These are phyloP conservation scores for Agrotis puta DNA, from an alignment of 2,888 invertebrate genomes.

Conservation along the genomic window DNA sequence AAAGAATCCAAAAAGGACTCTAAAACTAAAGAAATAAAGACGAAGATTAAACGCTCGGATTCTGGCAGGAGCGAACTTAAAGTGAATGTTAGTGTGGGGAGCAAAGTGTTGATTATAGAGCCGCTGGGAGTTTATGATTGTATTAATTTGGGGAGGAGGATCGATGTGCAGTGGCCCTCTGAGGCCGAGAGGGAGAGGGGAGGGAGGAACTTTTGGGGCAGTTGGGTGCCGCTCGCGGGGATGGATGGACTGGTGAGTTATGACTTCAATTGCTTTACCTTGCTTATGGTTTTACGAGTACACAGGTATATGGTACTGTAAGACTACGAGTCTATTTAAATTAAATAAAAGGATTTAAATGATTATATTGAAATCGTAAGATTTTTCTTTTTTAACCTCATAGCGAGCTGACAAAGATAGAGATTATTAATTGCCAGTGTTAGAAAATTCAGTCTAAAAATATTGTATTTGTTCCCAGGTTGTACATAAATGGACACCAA, in stretches of 20 bases:
- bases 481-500: conserved; percentile 98
- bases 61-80: conserved; percentile 84
- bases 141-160: conserved; percentile 96
- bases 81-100: conserved; percentile 85
- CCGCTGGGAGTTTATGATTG: conserved; percentile 95
- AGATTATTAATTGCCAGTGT: no score
- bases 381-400: no score
- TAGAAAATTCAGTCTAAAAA: not conserved
- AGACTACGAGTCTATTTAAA: no score
- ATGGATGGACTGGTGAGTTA: conserved; percentile 96
- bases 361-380: no score
- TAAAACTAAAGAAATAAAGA: conserved; percentile 85
- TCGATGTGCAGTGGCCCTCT: conserved; percentile 99
- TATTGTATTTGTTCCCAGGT: conserved; percentile 87
- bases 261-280: not conserved
- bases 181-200: conserved; percentile 96
- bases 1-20: conserved; percentile 80
- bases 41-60: conserved; percentile 86
- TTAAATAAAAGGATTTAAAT: no score
- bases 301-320: no score
- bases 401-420: no score
- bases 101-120: conserved; percentile 87
- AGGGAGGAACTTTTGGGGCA: conserved; percentile 96
- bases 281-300: no score
- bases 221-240: conserved; percentile 97